Conservation (phyloP, 2,888 invertebrate species). For the Tenthredo amoena region DNA sequence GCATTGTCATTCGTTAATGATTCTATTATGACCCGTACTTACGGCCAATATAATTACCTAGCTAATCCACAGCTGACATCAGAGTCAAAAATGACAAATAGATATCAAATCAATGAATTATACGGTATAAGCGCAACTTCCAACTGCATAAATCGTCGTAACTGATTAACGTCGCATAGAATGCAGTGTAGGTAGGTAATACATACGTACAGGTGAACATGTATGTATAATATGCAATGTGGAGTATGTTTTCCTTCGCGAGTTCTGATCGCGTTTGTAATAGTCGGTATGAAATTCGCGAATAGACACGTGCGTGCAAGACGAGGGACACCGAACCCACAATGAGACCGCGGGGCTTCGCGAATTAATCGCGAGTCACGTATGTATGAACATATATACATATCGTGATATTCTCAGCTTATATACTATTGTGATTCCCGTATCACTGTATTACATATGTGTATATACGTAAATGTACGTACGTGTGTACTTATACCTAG, state of each 20-base stretch:
- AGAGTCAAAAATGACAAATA: background rate
- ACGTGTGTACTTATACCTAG: background rate
- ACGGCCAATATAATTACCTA: background rate
- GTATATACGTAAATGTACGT: background rate
- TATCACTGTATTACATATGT: background rate
- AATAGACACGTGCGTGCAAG: constrained; percentile 18
- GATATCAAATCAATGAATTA: background rate
- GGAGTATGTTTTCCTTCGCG: too few relatives aligned
- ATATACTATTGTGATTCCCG: background rate
- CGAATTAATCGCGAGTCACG: constrained; percentile 38
- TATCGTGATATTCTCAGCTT: constrained; percentile 2
- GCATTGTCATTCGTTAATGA: constrained; percentile 4
- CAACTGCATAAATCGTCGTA: too few relatives aligned
- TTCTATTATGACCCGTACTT: background rate
- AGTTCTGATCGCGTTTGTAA: background rate
- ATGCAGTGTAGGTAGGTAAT: background rate
- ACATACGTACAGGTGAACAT: background rate
- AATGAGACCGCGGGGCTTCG: constrained; percentile 37
- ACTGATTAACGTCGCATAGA: too few relatives aligned
- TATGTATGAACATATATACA: background rate
- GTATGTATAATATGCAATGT: background rate
- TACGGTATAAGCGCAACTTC: too few relatives aligned
- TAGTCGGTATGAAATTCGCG: background rate
- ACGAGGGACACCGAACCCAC: constrained; percentile 12
- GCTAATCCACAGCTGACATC: background rate